Conservation (phyloP, 2,797 vertebrate genomes). For the Premnoplex brunnescens region DNA sequence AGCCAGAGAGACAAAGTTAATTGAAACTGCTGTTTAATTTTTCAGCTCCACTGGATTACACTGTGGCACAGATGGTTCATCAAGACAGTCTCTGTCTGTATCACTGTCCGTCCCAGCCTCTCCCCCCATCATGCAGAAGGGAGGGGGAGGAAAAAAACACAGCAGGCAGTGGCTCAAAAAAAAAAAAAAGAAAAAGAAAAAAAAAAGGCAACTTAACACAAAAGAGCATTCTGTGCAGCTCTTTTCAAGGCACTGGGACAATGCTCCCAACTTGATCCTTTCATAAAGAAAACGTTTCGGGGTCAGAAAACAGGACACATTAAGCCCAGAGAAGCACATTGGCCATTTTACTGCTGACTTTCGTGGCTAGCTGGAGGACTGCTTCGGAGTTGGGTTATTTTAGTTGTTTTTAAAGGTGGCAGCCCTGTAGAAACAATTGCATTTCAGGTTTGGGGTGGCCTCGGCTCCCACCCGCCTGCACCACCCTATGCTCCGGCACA, state of each 20-base stretch:
- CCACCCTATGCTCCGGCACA: neutral
- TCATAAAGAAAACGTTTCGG: slow-evolving; percentile 86
- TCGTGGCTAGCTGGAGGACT: slow-evolving; percentile 80
- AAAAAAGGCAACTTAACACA: slow-evolving; percentile 83
- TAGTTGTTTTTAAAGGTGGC: slow-evolving; percentile 37
- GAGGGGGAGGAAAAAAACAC: slow-evolving; percentile 70
- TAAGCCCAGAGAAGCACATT: slow-evolving; percentile 79
- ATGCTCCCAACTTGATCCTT: slow-evolving; percentile 84
- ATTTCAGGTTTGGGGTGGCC: slow-evolving; percentile 41
- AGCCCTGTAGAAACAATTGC: slow-evolving; percentile 27
- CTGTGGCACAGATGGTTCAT: slow-evolving; percentile 89
- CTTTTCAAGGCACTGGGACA: slow-evolving; percentile 88
- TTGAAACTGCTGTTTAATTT: slow-evolving; percentile 86
- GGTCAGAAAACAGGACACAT: slow-evolving; percentile 85
- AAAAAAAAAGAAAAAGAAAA: slow-evolving; percentile 47
- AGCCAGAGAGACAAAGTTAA: slow-evolving; percentile 80
- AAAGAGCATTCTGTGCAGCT: slow-evolving; percentile 91
- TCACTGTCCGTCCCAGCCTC: slow-evolving; percentile 79
- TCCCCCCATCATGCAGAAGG: slow-evolving; percentile 60
- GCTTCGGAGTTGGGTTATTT: slow-evolving; percentile 45
- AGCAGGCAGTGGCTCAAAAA: slow-evolving; percentile 76
- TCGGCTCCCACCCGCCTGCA: neutral
- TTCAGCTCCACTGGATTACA: slow-evolving; percentile 86
- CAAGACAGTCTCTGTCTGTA: slow-evolving; percentile 80
- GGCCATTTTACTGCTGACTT: slow-evolving; percentile 81